Percentiles rank a stretch among this genome's conserved stretches.
Conservation (phyloP, 2,113 vertebrate species). For the Manacus vitellinus region DNA sequence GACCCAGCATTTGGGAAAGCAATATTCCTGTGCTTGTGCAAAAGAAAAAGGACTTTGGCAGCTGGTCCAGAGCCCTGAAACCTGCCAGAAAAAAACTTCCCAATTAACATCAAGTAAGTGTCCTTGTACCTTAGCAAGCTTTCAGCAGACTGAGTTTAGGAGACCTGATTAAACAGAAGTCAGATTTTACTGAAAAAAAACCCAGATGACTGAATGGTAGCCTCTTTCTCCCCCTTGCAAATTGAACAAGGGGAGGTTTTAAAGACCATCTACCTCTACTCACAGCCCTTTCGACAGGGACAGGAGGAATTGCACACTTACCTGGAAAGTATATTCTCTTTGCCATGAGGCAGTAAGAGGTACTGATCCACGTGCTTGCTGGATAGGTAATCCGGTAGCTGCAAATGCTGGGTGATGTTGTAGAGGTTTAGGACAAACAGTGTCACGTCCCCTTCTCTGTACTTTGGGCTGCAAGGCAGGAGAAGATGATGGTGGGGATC, state of each 20-base stretch:
- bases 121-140: not conserved
- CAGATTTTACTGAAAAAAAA: not conserved
- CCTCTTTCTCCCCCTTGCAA: not conserved
- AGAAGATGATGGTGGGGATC: not conserved
- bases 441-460: constrained; percentile 83
- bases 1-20: not conserved
- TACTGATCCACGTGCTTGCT: constrained; percentile 83
- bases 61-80: not conserved
- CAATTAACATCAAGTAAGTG: not conserved
- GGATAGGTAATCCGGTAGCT: constrained; percentile 62
- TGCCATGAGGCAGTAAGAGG: constrained; percentile 80
- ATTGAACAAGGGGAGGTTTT: not conserved
- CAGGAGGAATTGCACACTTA: constrained; percentile 46
- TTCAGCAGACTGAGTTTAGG: not conserved
- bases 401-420: constrained; percentile 63
- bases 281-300: not conserved
- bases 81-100: not conserved
- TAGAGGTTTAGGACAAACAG: constrained; percentile 88
- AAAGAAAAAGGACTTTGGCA: not conserved
- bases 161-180: not conserved
- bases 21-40: not conserved
- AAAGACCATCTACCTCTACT: not conserved
- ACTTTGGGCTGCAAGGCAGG: constrained; percentile 75
- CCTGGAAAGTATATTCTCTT: constrained; percentile 84
- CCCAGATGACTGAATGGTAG: not conserved